Evolutionary conservation across 2,113 vertebrate genomes (phyloP).

Genomic region (Dascyllus trimaculatus): DNA sequence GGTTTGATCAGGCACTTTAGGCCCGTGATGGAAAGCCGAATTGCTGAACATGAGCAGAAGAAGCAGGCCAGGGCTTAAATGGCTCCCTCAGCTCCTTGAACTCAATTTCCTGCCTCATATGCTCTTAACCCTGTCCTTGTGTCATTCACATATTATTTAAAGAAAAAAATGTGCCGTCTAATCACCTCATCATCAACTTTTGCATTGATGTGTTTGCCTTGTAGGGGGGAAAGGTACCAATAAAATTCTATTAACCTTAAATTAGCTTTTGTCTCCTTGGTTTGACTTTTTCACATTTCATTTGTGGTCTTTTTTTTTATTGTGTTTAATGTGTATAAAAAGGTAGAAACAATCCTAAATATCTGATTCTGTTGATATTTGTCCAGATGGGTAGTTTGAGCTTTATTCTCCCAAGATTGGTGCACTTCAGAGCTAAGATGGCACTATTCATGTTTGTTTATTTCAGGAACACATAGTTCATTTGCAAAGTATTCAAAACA

Average conservation of each 20-base stretch:
- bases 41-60: constrained; percentile 78
- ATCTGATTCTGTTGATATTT: not conserved
- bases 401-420: no score
- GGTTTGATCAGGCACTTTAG: constrained; percentile 87
- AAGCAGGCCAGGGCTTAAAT: constrained; percentile 77
- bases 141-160: constrained; percentile 75
- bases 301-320: not conserved
- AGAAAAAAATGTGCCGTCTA: constrained; percentile 53
- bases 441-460: no score
- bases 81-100: not conserved
- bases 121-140: constrained; percentile 9
- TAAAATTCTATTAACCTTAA: constrained; percentile 75
- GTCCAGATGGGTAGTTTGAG: no score
- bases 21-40: constrained; percentile 85
- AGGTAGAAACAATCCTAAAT: not conserved
- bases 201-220: constrained; percentile 55
- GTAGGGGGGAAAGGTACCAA: constrained; percentile 59
- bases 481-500: no score
- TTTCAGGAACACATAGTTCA: no score
- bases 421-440: no score
- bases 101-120: not conserved
- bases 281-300: not conserved
- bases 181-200: constrained; percentile 40
- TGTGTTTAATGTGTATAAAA: not conserved
- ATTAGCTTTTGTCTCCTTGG: not conserved